A percentile compares a stretch with the other conserved stretches of the same genome.
Evolutionary conservation across 2,888 invertebrate genomes (phyloP).

Genomic region (Oasisia sp.): DNA sequence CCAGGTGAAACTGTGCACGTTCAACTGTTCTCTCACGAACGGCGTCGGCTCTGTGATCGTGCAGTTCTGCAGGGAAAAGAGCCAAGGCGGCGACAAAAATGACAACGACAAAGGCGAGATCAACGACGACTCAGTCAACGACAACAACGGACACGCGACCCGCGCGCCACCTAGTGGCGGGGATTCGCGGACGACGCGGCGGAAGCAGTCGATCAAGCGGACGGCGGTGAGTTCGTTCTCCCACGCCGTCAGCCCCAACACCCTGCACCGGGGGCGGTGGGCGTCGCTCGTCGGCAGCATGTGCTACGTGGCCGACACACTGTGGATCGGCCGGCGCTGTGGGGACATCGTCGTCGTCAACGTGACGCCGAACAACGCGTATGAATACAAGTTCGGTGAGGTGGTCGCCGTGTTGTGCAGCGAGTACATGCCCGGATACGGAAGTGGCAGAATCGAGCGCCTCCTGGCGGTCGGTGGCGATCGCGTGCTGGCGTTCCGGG

Average conservation of each 20-base stretch:
- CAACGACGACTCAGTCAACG: neutral
- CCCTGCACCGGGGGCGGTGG: neutral
- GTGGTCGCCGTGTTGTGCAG: slow-evolving; percentile 31
- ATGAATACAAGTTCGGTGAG: slow-evolving; percentile 31
- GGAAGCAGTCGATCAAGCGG: neutral
- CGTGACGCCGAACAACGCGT: slow-evolving; percentile 35
- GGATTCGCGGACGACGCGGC: neutral
- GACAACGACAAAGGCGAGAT: neutral
- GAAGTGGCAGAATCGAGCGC: slow-evolving; percentile 13
- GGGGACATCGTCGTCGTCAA: slow-evolving; percentile 50
- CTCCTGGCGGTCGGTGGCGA: neutral
- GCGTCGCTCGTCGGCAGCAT: slow-evolving; percentile 17
- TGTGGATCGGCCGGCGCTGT: slow-evolving; percentile 51
- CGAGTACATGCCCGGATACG: slow-evolving; percentile 18
- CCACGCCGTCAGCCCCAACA: neutral
- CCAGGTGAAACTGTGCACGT: slow-evolving; percentile 8
- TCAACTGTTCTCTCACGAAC: neutral
- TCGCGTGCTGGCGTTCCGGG: slow-evolving; percentile 3
- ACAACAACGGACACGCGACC: neutral
- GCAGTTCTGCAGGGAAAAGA: neutral
- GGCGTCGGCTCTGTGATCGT: slow-evolving; percentile 5
- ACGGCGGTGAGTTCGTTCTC: neutral
- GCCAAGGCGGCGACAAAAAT: neutral
- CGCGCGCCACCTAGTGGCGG: neutral
- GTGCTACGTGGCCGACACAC: slow-evolving; percentile 42